A percentile compares a stretch with the other conserved stretches of the same genome.
These are phyloP conservation scores for Ferrisia virgata DNA, from an alignment of 2,888 invertebrate species.

Conservation along the genomic window DNA sequence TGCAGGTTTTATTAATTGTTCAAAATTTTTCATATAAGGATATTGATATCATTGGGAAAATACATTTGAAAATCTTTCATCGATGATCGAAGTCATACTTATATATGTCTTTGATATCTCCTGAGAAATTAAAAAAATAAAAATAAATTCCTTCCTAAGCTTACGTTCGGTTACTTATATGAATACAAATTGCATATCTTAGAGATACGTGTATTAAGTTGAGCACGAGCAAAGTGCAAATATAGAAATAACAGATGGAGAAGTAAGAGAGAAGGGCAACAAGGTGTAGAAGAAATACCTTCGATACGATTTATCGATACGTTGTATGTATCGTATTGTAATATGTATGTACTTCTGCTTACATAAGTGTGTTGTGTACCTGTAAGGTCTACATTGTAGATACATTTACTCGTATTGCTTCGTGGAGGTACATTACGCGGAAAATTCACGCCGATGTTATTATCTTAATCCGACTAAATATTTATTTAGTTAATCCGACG, in stretches of 20 bases:
- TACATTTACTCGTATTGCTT: not conserved
- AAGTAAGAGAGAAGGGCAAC: not conserved
- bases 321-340: not conserved
- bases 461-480: not conserved
- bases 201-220: too few species aligned
- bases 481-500: not conserved
- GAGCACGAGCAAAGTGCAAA: not conserved
- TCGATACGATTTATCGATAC: not conserved
- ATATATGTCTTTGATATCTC: too few species aligned
- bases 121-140: too few species aligned
- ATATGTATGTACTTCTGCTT: not conserved
- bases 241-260: too few species aligned
- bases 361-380: not conserved
- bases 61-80: too few species aligned
- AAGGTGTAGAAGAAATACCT: not conserved
- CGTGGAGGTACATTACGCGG: not conserved
- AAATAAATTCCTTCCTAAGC: too few species aligned
- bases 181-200: too few species aligned
- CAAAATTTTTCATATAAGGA: too few species aligned
- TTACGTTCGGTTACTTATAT: too few species aligned
- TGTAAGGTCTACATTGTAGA: not conserved
- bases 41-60: too few species aligned
- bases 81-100: too few species aligned
- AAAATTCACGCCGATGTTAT: not conserved
- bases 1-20: too few species aligned